Evolutionary conservation across 2,888 invertebrate species (phyloP).

Genomic region (Nomada fucata): DNA sequence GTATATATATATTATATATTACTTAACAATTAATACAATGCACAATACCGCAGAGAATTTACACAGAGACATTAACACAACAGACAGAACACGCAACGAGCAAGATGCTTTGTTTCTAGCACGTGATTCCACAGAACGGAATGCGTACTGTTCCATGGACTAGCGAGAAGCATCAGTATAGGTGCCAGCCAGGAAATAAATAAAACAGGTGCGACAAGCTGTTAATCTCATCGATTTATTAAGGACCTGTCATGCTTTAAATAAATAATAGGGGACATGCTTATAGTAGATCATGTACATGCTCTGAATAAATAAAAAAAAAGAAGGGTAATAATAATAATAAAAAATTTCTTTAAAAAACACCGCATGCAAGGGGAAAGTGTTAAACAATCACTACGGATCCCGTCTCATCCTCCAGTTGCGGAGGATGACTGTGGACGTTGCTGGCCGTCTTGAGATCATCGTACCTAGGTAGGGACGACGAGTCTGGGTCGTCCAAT

Average conservation of each 20-base stretch:
- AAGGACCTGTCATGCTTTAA: constrained; percentile 80
- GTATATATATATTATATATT: background rate
- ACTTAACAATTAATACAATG: constrained; percentile 63
- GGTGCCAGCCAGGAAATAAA: constrained; percentile 79
- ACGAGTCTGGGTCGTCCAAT: constrained; percentile 77
- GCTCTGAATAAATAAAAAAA: constrained; percentile 81
- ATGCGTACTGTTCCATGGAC: constrained; percentile 48
- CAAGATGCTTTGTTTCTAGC: constrained; percentile 29
- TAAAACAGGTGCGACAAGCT: constrained; percentile 82
- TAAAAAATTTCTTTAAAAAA: constrained; percentile 52
- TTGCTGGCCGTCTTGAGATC: constrained; percentile 83
- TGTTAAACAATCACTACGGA: constrained; percentile 83
- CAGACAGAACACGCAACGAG: constrained; percentile 28
- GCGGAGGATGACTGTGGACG: constrained; percentile 80
- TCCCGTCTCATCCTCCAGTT: constrained; percentile 83
- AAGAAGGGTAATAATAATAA: constrained; percentile 17
- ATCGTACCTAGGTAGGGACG: constrained; percentile 83
- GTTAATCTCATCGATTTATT: constrained; percentile 83
- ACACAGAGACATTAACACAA: constrained; percentile 36
- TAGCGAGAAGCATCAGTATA: constrained; percentile 72
- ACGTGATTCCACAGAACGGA: constrained; percentile 45
- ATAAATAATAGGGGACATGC: constrained; percentile 82
- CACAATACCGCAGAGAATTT: constrained; percentile 53
- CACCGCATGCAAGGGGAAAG: constrained; percentile 65
- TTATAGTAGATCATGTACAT: constrained; percentile 79